Evolutionary conservation across 2,888 invertebrate species (phyloP).

Genomic region (Rhodophaea formosa): DNA sequence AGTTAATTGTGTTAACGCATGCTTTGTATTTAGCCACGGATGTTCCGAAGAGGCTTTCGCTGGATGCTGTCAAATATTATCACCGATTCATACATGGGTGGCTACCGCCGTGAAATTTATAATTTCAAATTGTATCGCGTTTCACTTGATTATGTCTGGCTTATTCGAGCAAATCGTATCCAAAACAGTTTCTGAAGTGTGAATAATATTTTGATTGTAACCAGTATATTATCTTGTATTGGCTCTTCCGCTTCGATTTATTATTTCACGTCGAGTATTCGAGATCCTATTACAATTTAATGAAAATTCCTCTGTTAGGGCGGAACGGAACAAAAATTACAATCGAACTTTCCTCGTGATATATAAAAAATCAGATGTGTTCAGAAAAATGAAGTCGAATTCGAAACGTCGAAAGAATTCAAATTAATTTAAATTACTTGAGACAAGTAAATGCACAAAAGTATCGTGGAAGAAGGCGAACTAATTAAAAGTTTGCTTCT

Average conservation of each 20-base stretch:
- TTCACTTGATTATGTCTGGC: slow-evolving; percentile 40
- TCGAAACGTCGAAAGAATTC: slow-evolving; percentile 57
- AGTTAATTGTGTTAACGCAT: slow-evolving; percentile 14
- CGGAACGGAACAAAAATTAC: slow-evolving; percentile 42
- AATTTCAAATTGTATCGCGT: slow-evolving; percentile 56
- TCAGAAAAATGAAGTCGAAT: slow-evolving; percentile 34
- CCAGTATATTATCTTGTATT: slow-evolving; percentile 33
- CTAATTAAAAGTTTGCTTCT: slow-evolving; percentile 80
- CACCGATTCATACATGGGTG: slow-evolving; percentile 40
- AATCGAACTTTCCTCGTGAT: slow-evolving; percentile 24
- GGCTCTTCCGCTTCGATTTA: slow-evolving; percentile 32
- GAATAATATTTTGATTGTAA: slow-evolving; percentile 46
- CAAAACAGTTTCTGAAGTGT: slow-evolving; percentile 34
- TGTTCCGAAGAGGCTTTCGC: slow-evolving; percentile 40
- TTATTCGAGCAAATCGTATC: slow-evolving; percentile 37
- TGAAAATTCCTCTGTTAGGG: slow-evolving; percentile 23
- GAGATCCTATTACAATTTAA: slow-evolving; percentile 25
- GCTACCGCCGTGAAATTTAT: slow-evolving; percentile 65
- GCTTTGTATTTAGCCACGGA: slow-evolving; percentile 47
- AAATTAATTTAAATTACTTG: slow-evolving; percentile 72
- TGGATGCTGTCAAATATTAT: slow-evolving; percentile 53
- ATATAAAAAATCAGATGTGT: slow-evolving; percentile 30
- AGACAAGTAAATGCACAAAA: slow-evolving; percentile 72
- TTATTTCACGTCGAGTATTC: slow-evolving; percentile 30
- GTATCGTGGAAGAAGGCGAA: slow-evolving; percentile 73